Evolutionary conservation across 2,113 vertebrate species (phyloP), one percentile per base, ranked within the genome.

Genomic region (Notarius quadriscutis): DNA sequence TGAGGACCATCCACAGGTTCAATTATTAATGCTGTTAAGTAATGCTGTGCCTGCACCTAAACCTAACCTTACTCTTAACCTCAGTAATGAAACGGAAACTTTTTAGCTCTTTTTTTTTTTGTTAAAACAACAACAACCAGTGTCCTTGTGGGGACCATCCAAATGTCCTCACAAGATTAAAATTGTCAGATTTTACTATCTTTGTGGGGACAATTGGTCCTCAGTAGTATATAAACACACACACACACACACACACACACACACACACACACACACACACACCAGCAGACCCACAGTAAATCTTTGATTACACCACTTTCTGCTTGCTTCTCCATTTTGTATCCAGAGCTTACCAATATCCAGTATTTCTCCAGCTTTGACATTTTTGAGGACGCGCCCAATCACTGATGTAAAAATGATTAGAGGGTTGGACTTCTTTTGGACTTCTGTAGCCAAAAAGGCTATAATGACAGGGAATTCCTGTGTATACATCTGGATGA

Each of bases 321-420:
- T 60, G 17, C 78, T 41, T 81, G 79, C 22, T 48, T 30, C 60
- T 25, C n/a, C 41, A 41, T 6, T 22, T 85, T 48, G 14, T 25
- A 63, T 85, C 17, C 78, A 63, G 78, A 81, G 30, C 17, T 22
- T 41, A 41, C 30, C 86, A 62, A 84, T 65, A 71, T 77, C 75
- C 75, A 84, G 79, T 71, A 87, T 89, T 87, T 83, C 34, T 17
- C 60, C 51, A 67, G 58, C 62, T 84, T 77, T 62, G 87, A 87
- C 65, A 83, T 80, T 86, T 79, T 17, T 67, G 58, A 22, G 74
- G 84, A 80, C 84, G 58, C 74, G 34, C 87, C 87, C 87, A 75
- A 63, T 86, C 63, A 53, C 87, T 90, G 81, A 90, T 90, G 81
- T 81, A 50, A 62, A 88, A 86, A 90, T 88, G 74, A 86, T 88